phyloP scores from a whole-genome alignment of 1,140 invertebrate genomes.

The Halotydeus destructor region DNA sequence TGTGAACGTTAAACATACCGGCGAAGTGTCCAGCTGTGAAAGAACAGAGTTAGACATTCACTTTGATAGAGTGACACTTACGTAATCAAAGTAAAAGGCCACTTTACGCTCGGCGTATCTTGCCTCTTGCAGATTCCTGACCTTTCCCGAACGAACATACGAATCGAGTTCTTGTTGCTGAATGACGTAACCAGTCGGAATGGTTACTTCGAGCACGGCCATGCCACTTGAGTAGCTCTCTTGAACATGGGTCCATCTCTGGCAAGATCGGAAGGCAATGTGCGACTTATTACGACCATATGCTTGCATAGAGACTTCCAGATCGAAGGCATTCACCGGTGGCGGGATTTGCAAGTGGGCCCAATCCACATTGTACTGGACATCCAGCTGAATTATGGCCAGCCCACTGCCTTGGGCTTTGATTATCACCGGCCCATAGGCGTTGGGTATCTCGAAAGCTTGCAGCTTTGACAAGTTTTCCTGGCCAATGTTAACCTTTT shows the following conservation, averaged over 20 bases:
- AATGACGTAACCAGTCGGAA: constrained; percentile 82
- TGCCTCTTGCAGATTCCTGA: constrained; percentile 59
- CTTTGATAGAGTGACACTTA: constrained; percentile 29
- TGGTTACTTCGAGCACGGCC: constrained; percentile 68
- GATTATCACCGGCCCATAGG: constrained; percentile 76
- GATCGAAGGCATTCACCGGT: constrained; percentile 49
- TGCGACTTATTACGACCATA: constrained; percentile 81
- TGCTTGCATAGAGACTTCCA: constrained; percentile 45
- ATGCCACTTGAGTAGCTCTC: constrained; percentile 68
- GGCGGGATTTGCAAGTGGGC: constrained; percentile 61
- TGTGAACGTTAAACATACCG: constrained; percentile 74
- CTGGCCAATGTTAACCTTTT: constrained; percentile 43
- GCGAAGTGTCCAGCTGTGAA: constrained; percentile 46
- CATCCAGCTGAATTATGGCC: constrained; percentile 73
- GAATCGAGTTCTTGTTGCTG: constrained; percentile 68
- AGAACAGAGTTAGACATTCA: background rate
- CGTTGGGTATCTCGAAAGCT: constrained; percentile 60
- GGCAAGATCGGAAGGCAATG: constrained; percentile 56
- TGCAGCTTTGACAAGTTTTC: constrained; percentile 52
- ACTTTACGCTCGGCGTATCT: constrained; percentile 58
- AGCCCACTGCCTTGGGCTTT: constrained; percentile 71
- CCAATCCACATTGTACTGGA: constrained; percentile 85
- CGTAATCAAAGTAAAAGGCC: constrained; percentile 84
- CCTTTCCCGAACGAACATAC: constrained; percentile 46
- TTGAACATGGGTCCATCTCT: constrained; percentile 55